Base-by-base conservation (phyloP, 2,888 invertebrate species). In the Dicycla oo region DNA sequence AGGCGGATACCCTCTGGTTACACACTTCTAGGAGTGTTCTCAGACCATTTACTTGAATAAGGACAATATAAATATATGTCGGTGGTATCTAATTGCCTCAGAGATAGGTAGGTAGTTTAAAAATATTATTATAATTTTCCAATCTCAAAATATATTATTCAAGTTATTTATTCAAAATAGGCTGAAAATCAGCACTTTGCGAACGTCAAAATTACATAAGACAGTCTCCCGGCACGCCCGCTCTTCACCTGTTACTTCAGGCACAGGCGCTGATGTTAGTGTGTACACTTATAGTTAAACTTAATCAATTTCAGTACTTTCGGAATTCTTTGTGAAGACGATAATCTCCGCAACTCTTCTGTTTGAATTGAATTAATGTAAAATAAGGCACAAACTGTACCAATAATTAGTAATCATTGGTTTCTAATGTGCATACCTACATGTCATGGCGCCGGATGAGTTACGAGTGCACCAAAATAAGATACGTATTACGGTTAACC, bases 401-500 rank as follows among this genome's bases (percentile, higher is more conserved):
- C 10, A 34, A 34, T 3, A 47, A 4, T 26, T 26, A 10, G 34
- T 38, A 40, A 4, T 34, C n/a, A 34, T 13, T 15, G 20, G n/a
- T 34, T 30, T 15, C 3, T 13, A 1, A 18, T 40, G n/a, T 10
- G 13, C 45, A 65, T 13, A 65, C n/a, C n/a, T n/a, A n/a, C n/a
- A n/a, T n/a, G n/a, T n/a, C 6, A 10, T 38, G 26, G 18, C 43
- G n/a, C 65, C 3, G 10, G 23, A 34, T 23, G 5, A 18, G 23
- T 34, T 4, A 18, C 8, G 7, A 34, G 11, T 18, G 18, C 26
- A 43, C 34, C 51, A 45, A 38, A 45, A n/a, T 15, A 13, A 75
- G 65, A 75, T 75, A 30, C n/a, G n/a, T n/a, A 62, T 43, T n/a
- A 38, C n/a, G 26, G 45, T 65, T n/a, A 68, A 76, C 76, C 43